Percentiles rank a stretch among this genome's conserved stretches.
Evolutionary conservation across 2,797 vertebrate genomes (phyloP).

Genomic region (Pitangus sulphuratus): DNA sequence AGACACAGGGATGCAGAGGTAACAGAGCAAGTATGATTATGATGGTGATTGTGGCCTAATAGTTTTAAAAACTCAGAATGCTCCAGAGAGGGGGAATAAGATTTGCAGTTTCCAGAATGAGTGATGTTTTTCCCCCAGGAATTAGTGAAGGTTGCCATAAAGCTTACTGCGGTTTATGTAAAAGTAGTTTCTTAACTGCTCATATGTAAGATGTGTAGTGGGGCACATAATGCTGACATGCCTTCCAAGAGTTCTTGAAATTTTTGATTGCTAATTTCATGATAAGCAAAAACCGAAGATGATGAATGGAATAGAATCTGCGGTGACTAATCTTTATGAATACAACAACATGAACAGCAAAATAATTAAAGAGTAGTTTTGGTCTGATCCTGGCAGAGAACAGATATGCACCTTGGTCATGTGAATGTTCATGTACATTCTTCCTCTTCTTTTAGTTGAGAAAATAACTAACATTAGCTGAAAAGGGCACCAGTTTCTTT

Average conservation of each 20-base stretch:
- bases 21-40: not conserved
- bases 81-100: not conserved
- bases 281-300: not conserved
- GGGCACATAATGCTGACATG: not conserved
- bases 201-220: not conserved
- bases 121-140: not conserved
- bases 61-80: not conserved
- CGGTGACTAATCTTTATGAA: not conserved
- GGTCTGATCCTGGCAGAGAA: not conserved
- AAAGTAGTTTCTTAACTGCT: constrained; percentile 12
- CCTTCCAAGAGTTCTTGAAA: not conserved
- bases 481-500: not conserved
- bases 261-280: not conserved
- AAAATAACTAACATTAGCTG: not conserved
- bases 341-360: not conserved
- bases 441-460: not conserved
- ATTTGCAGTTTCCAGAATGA: not conserved
- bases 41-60: not conserved
- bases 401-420: not conserved
- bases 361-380: not conserved
- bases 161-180: constrained; percentile 1
- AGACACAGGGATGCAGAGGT: not conserved
- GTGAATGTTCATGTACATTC: not conserved
- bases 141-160: not conserved
- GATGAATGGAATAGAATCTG: constrained; percentile 2